Evolutionary conservation across 2,113 vertebrate species (phyloP).

Genomic region (Microcebus murinus): DNA sequence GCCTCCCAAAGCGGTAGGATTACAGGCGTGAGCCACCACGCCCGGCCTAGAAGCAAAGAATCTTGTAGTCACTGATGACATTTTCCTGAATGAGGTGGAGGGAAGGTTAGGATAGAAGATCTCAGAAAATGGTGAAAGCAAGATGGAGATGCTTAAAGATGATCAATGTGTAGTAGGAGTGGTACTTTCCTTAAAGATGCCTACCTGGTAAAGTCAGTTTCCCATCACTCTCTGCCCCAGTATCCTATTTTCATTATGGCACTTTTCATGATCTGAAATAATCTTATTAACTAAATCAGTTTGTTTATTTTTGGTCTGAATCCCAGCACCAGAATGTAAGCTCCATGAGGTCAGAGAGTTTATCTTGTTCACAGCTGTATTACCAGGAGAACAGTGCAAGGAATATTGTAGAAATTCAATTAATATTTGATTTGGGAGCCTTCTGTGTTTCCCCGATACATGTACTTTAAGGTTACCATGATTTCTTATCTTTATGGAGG

Average conservation of each 20-base stretch:
- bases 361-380: constrained; percentile 6
- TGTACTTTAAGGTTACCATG: neutral
- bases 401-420: neutral
- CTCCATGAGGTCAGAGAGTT: constrained; percentile 4
- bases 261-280: constrained; percentile 22
- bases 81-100: neutral
- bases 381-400: neutral
- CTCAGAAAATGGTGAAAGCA: neutral
- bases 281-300: neutral
- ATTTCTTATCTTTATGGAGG: constrained; percentile 19
- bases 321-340: neutral
- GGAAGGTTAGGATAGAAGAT: neutral
- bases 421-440: neutral
- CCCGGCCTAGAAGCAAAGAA: neutral
- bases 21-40: too few species aligned
- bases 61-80: neutral
- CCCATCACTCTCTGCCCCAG: neutral
- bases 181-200: neutral
- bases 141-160: neutral
- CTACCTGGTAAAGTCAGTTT: neutral
- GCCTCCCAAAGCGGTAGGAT: too few species aligned
- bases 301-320: constrained; percentile 4
- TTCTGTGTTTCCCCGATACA: neutral
- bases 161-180: neutral
- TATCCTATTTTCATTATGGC: neutral